Conservation (phyloP, 2,797 vertebrate genomes). For the Coilia nasus region DNA sequence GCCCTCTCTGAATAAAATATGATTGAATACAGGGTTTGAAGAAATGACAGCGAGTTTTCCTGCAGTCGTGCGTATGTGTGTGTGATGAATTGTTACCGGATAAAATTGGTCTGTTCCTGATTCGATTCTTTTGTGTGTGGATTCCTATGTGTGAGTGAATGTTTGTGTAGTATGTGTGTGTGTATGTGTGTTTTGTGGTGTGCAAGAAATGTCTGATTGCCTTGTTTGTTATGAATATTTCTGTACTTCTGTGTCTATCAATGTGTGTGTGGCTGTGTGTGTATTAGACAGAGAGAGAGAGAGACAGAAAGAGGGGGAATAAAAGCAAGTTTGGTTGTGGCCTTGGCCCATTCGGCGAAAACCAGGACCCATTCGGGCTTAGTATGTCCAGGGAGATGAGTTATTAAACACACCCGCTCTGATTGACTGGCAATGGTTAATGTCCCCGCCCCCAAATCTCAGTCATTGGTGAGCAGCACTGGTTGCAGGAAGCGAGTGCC, state of each 20-base stretch:
- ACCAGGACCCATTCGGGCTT: slow-evolving; percentile 34
- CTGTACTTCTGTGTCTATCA: no score
- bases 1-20: slow-evolving; percentile 76
- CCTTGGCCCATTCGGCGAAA: not conserved
- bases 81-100: not conserved
- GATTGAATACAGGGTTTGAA: slow-evolving; percentile 53
- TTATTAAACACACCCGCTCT: slow-evolving; percentile 62
- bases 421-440: slow-evolving; percentile 56
- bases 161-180: not conserved
- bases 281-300: not conserved
- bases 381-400: slow-evolving; percentile 36
- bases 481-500: slow-evolving; percentile 61
- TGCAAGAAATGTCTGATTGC: not conserved
- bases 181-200: not conserved
- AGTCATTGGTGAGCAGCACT: slow-evolving; percentile 51
- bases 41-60: slow-evolving; percentile 15
- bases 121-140: no score
- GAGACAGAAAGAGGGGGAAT: not conserved
- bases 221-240: no score
- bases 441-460: slow-evolving; percentile 52
- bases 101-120: no score
- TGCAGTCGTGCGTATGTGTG: slow-evolving; percentile 18
- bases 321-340: not conserved
- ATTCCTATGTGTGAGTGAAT: not conserved
- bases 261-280: not conserved